Conservation (phyloP, 2,113 vertebrate genomes). For the Xenopus borealis region DNA sequence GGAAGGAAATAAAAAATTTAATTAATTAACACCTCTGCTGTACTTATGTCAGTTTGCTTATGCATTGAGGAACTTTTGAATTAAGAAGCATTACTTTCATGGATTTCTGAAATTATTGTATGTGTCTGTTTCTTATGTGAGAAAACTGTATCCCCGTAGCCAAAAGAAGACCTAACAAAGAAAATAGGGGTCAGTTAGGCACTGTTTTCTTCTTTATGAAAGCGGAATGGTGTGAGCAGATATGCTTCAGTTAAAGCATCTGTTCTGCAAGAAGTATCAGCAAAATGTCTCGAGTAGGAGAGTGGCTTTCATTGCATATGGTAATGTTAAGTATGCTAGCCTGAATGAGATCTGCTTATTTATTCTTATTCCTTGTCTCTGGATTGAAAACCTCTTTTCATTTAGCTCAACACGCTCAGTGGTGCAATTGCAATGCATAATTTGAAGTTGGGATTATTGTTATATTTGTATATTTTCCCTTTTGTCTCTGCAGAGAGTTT, state of each 20-base stretch:
- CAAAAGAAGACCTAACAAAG: constrained; percentile 43
- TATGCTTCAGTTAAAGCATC: constrained; percentile 54
- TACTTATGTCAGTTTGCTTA: too few relatives aligned
- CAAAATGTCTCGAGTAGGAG: constrained; percentile 55
- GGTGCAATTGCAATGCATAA: constrained; percentile 29
- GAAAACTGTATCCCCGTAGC: constrained; percentile 20
- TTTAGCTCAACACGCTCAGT: constrained; percentile 26
- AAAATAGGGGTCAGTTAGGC: constrained; percentile 36
- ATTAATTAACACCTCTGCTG: too few relatives aligned
- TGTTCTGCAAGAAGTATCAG: constrained; percentile 57
- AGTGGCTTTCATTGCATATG: constrained; percentile 62
- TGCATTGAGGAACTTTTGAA: too few relatives aligned
- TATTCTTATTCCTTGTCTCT: constrained; percentile 34
- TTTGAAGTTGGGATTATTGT: constrained; percentile 35
- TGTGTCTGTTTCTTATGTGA: neutral
- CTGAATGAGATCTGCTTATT: constrained; percentile 53
- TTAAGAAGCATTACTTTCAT: too few relatives aligned
- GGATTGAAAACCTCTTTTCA: constrained; percentile 36
- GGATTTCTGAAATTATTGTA: too few relatives aligned
- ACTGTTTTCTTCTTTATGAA: constrained; percentile 46
- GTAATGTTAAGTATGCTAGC: constrained; percentile 66
- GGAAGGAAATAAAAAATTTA: too few relatives aligned
- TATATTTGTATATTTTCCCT: constrained; percentile 20
- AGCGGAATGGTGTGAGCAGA: constrained; percentile 42
- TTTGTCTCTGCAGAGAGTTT: constrained; percentile 26